phyloP scores from a whole-genome alignment of 2,797 vertebrate genomes.

The Tapirus indicus region DNA sequence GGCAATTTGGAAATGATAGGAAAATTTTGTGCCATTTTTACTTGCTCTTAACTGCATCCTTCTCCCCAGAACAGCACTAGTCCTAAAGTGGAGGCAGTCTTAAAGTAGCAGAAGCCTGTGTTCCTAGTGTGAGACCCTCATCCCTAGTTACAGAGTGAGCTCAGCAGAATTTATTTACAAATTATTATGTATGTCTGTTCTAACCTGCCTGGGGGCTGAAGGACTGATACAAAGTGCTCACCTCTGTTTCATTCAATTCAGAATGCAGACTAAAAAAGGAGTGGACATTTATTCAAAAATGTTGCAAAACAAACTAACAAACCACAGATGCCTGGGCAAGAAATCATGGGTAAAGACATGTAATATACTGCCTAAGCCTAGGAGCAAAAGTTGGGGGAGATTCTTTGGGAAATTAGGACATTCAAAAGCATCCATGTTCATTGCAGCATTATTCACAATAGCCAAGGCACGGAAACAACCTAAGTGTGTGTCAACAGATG shows the following conservation, averaged over 20 bases:
- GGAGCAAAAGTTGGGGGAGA: background rate
- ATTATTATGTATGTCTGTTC: background rate
- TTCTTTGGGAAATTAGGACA: background rate
- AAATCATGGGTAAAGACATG: background rate
- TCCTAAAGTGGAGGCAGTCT: background rate
- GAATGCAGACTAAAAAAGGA: background rate
- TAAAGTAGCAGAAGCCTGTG: background rate
- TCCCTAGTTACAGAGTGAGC: background rate
- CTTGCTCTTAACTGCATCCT: background rate
- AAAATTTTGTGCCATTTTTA: background rate
- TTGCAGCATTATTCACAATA: too few species aligned
- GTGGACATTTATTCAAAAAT: background rate
- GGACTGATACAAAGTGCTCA: background rate
- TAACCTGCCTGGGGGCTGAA: background rate
- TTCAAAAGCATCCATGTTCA: background rate
- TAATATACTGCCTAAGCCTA: background rate
- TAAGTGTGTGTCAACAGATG: too few species aligned
- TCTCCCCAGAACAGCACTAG: background rate
- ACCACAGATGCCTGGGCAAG: background rate
- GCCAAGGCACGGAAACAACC: too few species aligned
- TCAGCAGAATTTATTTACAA: background rate
- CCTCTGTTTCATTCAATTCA: background rate
- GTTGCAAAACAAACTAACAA: background rate
- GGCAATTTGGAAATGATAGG: background rate
- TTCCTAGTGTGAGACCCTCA: background rate